Evolutionary conservation across 2,797 vertebrate genomes (phyloP).

Genomic region (Sparus aurata): DNA sequence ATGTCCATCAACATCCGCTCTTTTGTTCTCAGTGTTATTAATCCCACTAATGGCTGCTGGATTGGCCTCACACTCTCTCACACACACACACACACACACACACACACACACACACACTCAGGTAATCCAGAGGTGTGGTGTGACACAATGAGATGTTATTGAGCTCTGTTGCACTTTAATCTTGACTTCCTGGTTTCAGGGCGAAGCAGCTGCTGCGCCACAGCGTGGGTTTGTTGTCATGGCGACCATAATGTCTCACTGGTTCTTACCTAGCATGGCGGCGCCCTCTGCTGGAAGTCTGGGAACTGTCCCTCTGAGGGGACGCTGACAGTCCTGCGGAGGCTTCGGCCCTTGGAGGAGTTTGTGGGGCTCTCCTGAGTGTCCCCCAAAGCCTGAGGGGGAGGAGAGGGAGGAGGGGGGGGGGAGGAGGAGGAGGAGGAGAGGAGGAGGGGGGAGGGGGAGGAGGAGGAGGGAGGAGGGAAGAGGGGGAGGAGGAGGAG

Average conservation of each 20-base stretch:
- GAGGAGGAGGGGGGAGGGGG: no score
- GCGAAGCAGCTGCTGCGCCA: neutral
- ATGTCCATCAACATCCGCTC: constrained; percentile 13
- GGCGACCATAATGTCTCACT: neutral
- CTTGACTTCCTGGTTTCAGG: neutral
- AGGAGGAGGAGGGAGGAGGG: no score
- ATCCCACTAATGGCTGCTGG: constrained; percentile 4
- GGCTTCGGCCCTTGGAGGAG: constrained; percentile 88
- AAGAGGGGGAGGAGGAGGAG: no score
- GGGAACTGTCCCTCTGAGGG: constrained; percentile 96
- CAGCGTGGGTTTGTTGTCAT: neutral
- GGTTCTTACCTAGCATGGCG: constrained; percentile 87
- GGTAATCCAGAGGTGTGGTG: neutral
- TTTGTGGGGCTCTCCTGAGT: constrained; percentile 82
- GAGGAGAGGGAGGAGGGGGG: neutral
- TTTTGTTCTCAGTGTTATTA: constrained; percentile 29
- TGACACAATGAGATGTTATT: neutral
- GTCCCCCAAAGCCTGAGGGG: constrained; percentile 83
- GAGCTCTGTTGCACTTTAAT: neutral
- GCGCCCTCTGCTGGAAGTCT: constrained; percentile 92
- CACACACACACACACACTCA: neutral
- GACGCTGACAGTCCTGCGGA: constrained; percentile 95
- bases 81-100: no score
- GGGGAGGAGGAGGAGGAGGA: no score
- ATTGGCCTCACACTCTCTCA: constrained; percentile 1